These are phyloP conservation scores for Micromys minutus DNA, from an alignment of 2,113 vertebrate species.

Conservation along the genomic window DNA sequence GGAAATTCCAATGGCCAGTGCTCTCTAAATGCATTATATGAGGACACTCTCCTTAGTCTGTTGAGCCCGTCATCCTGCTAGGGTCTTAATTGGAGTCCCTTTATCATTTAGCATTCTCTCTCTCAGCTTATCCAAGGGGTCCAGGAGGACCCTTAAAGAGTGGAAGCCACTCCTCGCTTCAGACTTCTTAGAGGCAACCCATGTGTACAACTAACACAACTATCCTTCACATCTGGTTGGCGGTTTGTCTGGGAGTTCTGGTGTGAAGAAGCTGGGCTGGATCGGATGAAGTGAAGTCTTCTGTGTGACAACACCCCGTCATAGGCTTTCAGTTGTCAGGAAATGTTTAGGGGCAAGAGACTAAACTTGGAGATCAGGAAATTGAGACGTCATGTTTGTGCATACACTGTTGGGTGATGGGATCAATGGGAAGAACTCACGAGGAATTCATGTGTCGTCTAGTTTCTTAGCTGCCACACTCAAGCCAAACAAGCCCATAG, in stretches of 20 bases:
- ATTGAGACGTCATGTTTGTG: neutral
- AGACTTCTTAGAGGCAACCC: neutral
- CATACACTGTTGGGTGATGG: fast-evolving
- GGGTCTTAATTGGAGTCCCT: neutral
- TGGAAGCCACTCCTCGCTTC: neutral
- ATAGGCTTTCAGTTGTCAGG: neutral
- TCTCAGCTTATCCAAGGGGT: neutral
- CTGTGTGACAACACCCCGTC: neutral
- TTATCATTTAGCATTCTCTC: neutral
- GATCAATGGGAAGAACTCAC: neutral
- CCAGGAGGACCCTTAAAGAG: neutral
- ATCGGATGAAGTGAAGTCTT: neutral
- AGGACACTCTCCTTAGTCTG: neutral
- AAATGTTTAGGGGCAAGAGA: neutral
- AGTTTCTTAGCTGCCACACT: neutral
- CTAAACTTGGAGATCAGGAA: neutral
- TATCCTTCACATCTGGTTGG: neutral
- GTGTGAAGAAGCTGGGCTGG: neutral
- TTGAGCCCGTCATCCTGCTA: neutral
- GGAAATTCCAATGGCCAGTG: neutral
- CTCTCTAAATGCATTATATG: neutral
- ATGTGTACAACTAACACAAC: neutral
- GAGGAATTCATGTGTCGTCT: neutral
- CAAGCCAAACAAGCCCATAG: neutral
- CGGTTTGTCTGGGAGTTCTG: neutral